Percentiles rank a stretch among this genome's conserved stretches.
These are phyloP conservation scores for Ecdyonurus torrentis DNA, from an alignment of 2,888 invertebrate genomes.

Conservation along the genomic window DNA sequence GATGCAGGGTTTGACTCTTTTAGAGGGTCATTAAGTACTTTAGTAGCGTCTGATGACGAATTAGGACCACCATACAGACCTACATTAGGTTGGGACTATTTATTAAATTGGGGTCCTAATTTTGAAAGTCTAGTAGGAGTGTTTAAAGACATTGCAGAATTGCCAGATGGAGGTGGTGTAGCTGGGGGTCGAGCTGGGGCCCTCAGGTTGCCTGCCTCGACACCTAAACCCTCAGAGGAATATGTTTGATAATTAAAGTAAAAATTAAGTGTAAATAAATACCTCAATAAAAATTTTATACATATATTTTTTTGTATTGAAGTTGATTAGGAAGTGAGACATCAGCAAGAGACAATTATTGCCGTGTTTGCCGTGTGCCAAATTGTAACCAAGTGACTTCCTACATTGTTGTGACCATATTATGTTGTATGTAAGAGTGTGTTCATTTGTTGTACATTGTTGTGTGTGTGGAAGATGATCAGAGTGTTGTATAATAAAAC, in stretches of 20 bases:
- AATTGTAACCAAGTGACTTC: not conserved
- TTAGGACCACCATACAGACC: conserved; percentile 43
- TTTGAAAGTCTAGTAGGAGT: conserved; percentile 91
- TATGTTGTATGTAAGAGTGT: not conserved
- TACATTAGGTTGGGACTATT: conserved; percentile 82
- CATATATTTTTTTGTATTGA: not conserved
- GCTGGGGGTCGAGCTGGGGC: conserved; percentile 49
- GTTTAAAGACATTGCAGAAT: conserved; percentile 88
- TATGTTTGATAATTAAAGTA: conserved; percentile 43
- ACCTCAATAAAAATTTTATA: no score
- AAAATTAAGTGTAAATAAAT: not conserved
- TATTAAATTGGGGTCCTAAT: conserved; percentile 92
- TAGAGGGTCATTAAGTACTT: conserved; percentile 80
- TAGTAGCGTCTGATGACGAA: conserved; percentile 88
- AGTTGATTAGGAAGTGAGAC: not conserved
- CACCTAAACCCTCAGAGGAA: conserved; percentile 76
- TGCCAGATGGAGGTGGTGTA: conserved; percentile 53
- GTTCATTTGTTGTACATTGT: no score
- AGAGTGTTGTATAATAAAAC: not conserved
- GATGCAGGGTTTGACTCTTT: conserved; percentile 84
- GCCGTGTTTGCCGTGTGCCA: not conserved
- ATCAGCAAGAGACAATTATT: not conserved
- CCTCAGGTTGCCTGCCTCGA: conserved; percentile 55
- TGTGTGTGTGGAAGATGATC: not conserved
- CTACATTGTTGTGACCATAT: no score